These are phyloP conservation scores for Nomada fabriciana DNA, from an alignment of 2,888 invertebrate genomes.

Conservation along the genomic window DNA sequence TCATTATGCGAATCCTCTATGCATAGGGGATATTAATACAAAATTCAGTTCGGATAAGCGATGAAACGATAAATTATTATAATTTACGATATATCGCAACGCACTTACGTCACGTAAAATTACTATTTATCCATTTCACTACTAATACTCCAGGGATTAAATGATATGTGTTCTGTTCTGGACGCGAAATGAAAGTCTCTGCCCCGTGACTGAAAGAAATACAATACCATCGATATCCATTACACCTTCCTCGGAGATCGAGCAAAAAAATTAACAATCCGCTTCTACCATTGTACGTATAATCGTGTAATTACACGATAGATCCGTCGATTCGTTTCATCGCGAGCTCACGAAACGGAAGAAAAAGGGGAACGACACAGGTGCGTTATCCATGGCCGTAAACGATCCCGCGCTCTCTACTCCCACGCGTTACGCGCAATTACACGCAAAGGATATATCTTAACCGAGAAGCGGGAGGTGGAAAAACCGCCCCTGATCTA, in stretches of 20 bases:
- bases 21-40: slow-evolving; percentile 23
- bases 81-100: slow-evolving; percentile 20
- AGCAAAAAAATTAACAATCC: neutral
- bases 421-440: slow-evolving; percentile 41
- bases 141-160: neutral
- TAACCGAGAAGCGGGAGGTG: slow-evolving; percentile 3
- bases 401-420: slow-evolving; percentile 46
- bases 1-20: neutral
- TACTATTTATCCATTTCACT: neutral
- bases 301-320: slow-evolving; percentile 11
- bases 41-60: slow-evolving; percentile 24
- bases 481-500: slow-evolving; percentile 58
- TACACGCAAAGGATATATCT: slow-evolving; percentile 44
- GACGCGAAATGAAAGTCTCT: neutral
- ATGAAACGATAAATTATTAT: slow-evolving; percentile 25
- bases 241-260: neutral
- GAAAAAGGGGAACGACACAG: slow-evolving; percentile 29
- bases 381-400: slow-evolving; percentile 36
- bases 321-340: slow-evolving; percentile 37
- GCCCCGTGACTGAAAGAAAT: neutral
- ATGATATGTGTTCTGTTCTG: neutral
- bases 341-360: neutral
- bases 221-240: slow-evolving; percentile 15
- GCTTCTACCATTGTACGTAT: neutral
- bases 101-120: slow-evolving; percentile 1